Base-by-base conservation (phyloP, 1,140 invertebrate genomes). In the Hyles euphorbiae region DNA sequence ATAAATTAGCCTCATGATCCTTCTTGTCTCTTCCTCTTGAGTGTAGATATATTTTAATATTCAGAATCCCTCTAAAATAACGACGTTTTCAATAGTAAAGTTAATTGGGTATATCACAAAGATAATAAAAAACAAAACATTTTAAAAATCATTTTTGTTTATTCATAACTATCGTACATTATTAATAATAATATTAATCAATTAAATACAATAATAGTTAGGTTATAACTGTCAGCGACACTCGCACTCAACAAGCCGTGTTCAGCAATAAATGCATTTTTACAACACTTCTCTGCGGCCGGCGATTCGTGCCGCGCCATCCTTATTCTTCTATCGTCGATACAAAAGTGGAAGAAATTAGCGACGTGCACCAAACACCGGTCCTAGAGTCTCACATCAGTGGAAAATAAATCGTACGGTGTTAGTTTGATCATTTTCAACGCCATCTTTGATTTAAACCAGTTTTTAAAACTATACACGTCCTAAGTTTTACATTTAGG, bases 121-220 rank as follows among this genome's bases (percentile, higher is more conserved):
- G 22, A 22, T 22, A 22, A 22, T 22, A 68, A 70, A 62, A 61
- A 51, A 63, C 10, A 32, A 58, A 8, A 54, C 9, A 7, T 47
- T 65, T 83, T 86, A 83, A 86, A 86, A 86, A 86, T 83, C 81
- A 77, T 65, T 81, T 84, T 85, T 86, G 8, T 40, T 40, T 40
- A 83, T 80, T 85, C 76, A 78, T 86, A 83, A 83, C 83, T 86
- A 86, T 86, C 70, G 72, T 85, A 85, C 80, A 85, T 83, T 83
- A 83, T 81, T 84, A 76, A 80, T 80, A 68, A 75, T 78, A 85
- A 81, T 83, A 83, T 81, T 84, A 76, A 80, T 80, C 68, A 75
- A 74, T 73, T 73, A 80, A 78, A 82, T 81, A 81, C 68, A 71
- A 65, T 64, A 62, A 60, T 63, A 65, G 58, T 79, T 76, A 78